These are phyloP conservation scores for Copidosoma floridanum DNA, from an alignment of 1,140 invertebrate genomes.

Conservation along the genomic window DNA sequence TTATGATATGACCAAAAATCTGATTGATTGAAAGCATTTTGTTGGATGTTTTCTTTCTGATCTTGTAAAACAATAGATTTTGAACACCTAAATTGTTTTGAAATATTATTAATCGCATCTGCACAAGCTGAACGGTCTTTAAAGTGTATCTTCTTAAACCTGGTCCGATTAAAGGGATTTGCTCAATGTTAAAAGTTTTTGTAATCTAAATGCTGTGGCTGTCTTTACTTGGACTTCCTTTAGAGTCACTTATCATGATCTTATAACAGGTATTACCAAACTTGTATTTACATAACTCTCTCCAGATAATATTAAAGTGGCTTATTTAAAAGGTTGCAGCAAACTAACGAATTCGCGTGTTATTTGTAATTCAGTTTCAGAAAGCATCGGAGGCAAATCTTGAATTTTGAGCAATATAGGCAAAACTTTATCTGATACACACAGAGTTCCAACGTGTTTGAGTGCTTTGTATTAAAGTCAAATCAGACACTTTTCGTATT, in stretches of 20 bases:
- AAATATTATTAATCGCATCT: not conserved
- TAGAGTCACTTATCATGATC: not conserved
- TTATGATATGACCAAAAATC: not conserved
- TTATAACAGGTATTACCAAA: not conserved
- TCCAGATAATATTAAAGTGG: not conserved
- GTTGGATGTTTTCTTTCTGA: not conserved
- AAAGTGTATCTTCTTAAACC: not conserved
- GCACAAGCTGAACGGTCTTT: not conserved
- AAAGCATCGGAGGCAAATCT: not conserved
- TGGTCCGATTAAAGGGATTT: not conserved
- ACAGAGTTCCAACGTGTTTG: constrained; percentile 18
- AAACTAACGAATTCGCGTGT: not conserved
- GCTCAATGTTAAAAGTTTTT: not conserved
- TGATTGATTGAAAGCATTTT: not conserved
- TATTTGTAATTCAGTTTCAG: not conserved
- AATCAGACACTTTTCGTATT: not conserved
- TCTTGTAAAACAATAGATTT: not conserved
- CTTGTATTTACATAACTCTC: not conserved
- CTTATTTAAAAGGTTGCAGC: not conserved
- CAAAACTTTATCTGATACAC: not conserved
- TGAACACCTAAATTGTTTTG: not conserved
- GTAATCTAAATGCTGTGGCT: not conserved
- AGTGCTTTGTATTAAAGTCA: constrained; percentile 18
- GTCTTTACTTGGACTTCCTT: not conserved
- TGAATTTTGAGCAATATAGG: not conserved